Evolutionary conservation across 2,113 vertebrate species (phyloP).

Genomic region (Euleptes europaea): DNA sequence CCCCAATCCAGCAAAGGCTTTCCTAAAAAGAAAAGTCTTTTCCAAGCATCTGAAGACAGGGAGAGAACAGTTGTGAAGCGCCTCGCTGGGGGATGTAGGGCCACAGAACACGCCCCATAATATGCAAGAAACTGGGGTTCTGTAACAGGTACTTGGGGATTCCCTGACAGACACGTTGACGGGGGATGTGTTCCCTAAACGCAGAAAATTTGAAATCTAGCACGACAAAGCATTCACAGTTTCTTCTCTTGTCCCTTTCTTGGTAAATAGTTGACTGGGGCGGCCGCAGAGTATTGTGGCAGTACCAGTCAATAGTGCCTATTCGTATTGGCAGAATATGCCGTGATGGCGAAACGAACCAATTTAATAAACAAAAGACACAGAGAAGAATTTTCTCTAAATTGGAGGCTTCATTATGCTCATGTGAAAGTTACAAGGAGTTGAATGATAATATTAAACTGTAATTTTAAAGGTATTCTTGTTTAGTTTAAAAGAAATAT

Average conservation of each 20-base stretch:
- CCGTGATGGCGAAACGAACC: too few species aligned
- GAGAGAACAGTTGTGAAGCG: not conserved
- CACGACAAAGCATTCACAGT: too few species aligned
- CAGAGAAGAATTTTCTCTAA: too few species aligned
- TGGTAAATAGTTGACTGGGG: not conserved
- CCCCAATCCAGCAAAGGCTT: not conserved
- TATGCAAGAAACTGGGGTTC: not conserved
- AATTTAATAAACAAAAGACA: too few species aligned
- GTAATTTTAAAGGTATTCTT: too few species aligned
- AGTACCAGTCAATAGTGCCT: too few species aligned
- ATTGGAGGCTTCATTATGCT: too few species aligned
- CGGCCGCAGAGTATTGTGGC: not conserved
- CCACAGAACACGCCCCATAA: not conserved
- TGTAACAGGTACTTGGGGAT: not conserved
- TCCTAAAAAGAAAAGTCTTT: not conserved
- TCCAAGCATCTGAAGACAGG: not conserved
- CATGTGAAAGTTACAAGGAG: too few species aligned
- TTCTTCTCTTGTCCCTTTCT: too few species aligned
- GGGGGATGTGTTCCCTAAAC: not conserved
- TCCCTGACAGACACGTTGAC: not conserved
- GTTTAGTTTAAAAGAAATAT: too few species aligned
- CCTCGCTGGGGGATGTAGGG: not conserved
- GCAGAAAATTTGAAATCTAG: not conserved
- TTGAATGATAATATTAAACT: too few species aligned
- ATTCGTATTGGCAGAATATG: too few species aligned